Evolutionary conservation across 2,113 vertebrate species (phyloP).

Genomic region (Malurus alboscapulatus): DNA sequence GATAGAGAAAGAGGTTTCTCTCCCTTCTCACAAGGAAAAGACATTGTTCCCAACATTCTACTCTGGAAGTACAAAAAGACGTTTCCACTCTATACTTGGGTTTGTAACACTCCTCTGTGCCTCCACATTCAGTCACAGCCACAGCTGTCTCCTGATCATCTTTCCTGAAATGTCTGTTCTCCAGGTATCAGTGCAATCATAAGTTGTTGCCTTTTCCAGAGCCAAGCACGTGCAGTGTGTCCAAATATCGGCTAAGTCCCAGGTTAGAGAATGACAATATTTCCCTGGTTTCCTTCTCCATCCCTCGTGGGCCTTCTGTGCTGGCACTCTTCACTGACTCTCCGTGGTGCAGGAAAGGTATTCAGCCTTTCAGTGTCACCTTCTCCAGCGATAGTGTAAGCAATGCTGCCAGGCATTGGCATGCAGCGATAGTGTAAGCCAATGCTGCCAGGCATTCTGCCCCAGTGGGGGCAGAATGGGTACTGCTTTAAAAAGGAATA

Average conservation of each 20-base stretch:
- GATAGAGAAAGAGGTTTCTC: not conserved
- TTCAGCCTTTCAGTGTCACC: not conserved
- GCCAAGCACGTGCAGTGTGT: not conserved
- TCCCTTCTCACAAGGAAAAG: not conserved
- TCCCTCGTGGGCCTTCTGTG: not conserved
- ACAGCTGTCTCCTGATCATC: not conserved
- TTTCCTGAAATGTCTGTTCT: not conserved
- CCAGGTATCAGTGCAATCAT: not conserved
- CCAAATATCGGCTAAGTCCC: not conserved
- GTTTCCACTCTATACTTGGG: not conserved
- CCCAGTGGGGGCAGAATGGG: accelerated
- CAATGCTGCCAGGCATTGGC: not conserved
- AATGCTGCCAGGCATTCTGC: not conserved
- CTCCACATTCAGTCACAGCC: not conserved
- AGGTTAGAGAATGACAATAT: not conserved
- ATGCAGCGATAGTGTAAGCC: not conserved
- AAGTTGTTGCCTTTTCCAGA: not conserved
- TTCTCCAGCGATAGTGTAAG: not conserved
- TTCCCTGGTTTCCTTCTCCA: not conserved
- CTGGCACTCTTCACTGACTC: not conserved
- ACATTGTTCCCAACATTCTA: accelerated
- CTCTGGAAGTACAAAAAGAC: not conserved
- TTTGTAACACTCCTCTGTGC: not conserved
- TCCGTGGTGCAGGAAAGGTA: not conserved
- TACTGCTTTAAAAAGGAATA: not conserved